These are phyloP conservation scores for human (Homo sapiens) DNA, from an alignment of 2,113 vertebrate genomes.

Conservation along the genomic window GRCh38 chr17:21690501-21691000, in stretches of 20 bases:
- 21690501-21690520: neutral
- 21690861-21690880: neutral
- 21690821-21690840: neutral
- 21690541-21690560: neutral
- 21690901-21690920: neutral
- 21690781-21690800: neutral
- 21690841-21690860: neutral
- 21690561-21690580: neutral
- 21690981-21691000: neutral
- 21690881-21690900: neutral
- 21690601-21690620: neutral
- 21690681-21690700: neutral
- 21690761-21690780: neutral
- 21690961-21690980: neutral
- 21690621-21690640: neutral
- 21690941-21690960: neutral
- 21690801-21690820: neutral
- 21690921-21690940: neutral
- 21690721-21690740: neutral
- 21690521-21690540: neutral
- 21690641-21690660: neutral
- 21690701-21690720: neutral
- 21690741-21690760: neutral
- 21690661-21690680: neutral
- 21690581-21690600: neutral